Percentiles rank a stretch among this genome's conserved stretches.
These are phyloP conservation scores for Fistularia commersonii DNA, from an alignment of 2,797 vertebrate genomes.

Conservation along the genomic window DNA sequence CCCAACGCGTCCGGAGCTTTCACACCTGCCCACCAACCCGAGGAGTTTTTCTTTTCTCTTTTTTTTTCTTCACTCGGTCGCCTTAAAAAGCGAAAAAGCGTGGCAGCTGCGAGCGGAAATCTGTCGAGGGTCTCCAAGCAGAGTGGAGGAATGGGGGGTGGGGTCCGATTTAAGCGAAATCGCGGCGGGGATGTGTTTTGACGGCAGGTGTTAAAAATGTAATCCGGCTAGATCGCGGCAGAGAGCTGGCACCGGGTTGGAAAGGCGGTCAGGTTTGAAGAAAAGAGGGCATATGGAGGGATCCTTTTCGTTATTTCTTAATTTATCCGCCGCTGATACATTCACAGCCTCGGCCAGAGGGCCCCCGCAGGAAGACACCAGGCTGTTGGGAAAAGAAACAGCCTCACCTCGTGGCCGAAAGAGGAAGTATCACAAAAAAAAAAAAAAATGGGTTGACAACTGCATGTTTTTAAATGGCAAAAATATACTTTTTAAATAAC, in stretches of 20 bases:
- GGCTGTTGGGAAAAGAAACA: conserved; percentile 45
- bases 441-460: not conserved
- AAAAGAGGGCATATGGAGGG: conserved; percentile 41
- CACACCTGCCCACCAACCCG: not conserved
- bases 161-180: conserved; percentile 41
- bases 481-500: too few species aligned
- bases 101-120: conserved; percentile 49
- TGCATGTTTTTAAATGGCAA: conserved; percentile 2
- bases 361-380: conserved; percentile 17
- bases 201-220: conserved; percentile 58
- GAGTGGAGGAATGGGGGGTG: conserved; percentile 10
- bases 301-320: conserved; percentile 57
- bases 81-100: conserved; percentile 25
- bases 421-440: not conserved
- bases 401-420: conserved; percentile 55
- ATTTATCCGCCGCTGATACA: conserved; percentile 45
- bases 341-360: conserved; percentile 44
- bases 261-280: conserved; percentile 27
- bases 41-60: too few species aligned
- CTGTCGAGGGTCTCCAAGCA: conserved; percentile 35
- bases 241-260: conserved; percentile 47
- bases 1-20: conserved; percentile 2
- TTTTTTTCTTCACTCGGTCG: too few species aligned
- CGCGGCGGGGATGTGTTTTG: conserved; percentile 41
- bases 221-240: conserved; percentile 43